Evolutionary conservation across 92 coral and sea anemone genomes (phyloP), one percentile per base, ranked within the genome.

Genomic region (Zoanthus sociatus): DNA sequence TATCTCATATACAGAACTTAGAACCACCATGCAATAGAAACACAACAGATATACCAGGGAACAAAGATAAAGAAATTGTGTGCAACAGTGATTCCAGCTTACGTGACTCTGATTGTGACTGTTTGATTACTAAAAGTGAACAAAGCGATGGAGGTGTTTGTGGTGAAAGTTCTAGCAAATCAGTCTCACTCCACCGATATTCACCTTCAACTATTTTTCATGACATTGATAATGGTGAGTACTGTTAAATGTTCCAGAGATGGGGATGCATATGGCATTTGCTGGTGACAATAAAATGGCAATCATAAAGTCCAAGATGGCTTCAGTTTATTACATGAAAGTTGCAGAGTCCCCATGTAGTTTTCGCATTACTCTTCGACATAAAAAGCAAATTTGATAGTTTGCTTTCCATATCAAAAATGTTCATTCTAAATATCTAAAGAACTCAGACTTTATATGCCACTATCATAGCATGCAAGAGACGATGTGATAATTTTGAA

Each of bases 151-250:
- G 46, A 3, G 58, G 51, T 73, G 60, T 45, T 44, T 81, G 75
- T 17, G 26, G 58, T 18, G 14, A 12, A 71, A 46, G 73, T 8
- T 20, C 75, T 6, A 46, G 73, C 10, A 64, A 14, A 61, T 44
- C 75, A 64, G 55, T 51, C 26, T 63, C 83, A 31, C 7, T 18
- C 33, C n/a, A 11, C 74, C 58, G 21, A 4, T 42, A 26, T 81
- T 81, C 63, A 26, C 17, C 75, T 5, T 17, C 60, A 7, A 51
- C 18, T 20, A 66, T 26, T 66, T 66, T 50, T 55, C 73, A 45
- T 66, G 85, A 81, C 53, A 46, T 64, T 56, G 50, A 6, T 18
- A 81, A 81, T 47, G 85, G 85, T 81, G 66, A 0, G 85, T 37
- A 64, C 46, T 81, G 10, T 20, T 17, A 18, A 64, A 7, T 37